Base-by-base conservation (phyloP, 1,140 invertebrate species). In the Habropoda laboriosa region DNA sequence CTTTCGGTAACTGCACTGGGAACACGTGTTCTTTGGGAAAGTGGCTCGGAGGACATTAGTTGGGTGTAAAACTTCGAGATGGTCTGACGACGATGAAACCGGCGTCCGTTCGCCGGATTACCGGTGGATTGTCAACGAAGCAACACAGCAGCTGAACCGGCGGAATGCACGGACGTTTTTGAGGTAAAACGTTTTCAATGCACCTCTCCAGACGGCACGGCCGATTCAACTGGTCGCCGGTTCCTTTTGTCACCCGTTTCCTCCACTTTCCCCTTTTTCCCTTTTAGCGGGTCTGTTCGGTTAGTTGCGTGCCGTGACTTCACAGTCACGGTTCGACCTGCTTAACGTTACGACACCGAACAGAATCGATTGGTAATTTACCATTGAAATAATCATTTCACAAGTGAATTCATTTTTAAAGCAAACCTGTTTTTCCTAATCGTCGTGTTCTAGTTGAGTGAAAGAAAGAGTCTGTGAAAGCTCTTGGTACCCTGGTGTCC, bases 71-170 rank as follows among this genome's bases (percentile, higher is more conserved):
- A 63, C 35, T 63, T 63, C 24, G n/a, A 27, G 35, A 13, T 5
- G 6, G 2, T 24, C 35, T 18, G 60, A 27, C 38, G 38, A 63
- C 35, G n/a, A 13, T 27, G 60, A 63, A 63, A 63, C 60, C 60
- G 38, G 35, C n/a, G 3, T 27, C 38, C 60, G 60, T 42, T 63
- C 35, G 60, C 38, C 38, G 35, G 38, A 63, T 63, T 63, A 63
- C 60, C 58, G 21, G 32, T 2, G 60, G n/a, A 42, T 63, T 63
- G 60, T 63, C 38, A 63, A 42, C 60, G n/a, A 40, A 63, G 7
- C 55, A 57, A 32, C 30, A 32, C 55, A 61, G n/a, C 58, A 24
- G 24, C 35, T 12, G 35, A 35, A 42, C 38, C 32, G 13, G 47
- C 47, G 47, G n/a, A 6, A 47, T 18, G 60, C 21, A 8, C 21